Base-by-base conservation (phyloP, 92 coral and sea anemone species). In the Meandrina meandrites region DNA sequence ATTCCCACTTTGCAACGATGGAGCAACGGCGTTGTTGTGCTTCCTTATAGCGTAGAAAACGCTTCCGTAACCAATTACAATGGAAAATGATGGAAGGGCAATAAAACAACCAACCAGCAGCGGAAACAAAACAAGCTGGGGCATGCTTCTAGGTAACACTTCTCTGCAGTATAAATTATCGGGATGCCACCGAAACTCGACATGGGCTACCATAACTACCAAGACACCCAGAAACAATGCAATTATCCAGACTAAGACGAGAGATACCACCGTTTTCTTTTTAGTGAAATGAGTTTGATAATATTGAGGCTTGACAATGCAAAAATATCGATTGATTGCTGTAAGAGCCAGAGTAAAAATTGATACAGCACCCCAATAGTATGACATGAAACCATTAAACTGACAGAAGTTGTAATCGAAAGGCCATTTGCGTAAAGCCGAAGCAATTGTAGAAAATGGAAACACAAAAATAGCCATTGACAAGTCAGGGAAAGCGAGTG, bases 281-380 rank as follows among this genome's bases (percentile, higher is more conserved):
- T 60, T 79, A 8, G 71, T 56, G 32, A 79, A 79, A 11, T 31
- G 83, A 21, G 31, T 4, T 13, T 19, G 48, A 79, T 79, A 79
- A 35, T 21, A 42, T 11, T 79, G 64, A 14, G 83, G 83, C 19
- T 58, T 79, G 5, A 36, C 50, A 32, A 79, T 36, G 37, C 83
- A 79, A 34, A 79, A 56, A 32, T 79, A 79, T 14, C 83, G 83
- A 79, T 79, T 56, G 21, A 79, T 60, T 34, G 83, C 50, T 36
- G 83, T 79, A 7, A 79, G 27, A 30, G 71, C 83, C 28, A 79
- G 83, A 31, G 11, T 57, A 14, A 32, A 56, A 34, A 79, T 31
- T 35, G 83, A 79, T 3, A 79, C 69, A 15, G 27, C 83, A 27
- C 50, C 83, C 83, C 83, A 79, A 19, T 31, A 34, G 13, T 31